A percentile compares a stretch with the other conserved stretches of the same genome.
Conservation (phyloP, 1,140 invertebrate species). For the Cyrtorhinus lividipennis region DNA sequence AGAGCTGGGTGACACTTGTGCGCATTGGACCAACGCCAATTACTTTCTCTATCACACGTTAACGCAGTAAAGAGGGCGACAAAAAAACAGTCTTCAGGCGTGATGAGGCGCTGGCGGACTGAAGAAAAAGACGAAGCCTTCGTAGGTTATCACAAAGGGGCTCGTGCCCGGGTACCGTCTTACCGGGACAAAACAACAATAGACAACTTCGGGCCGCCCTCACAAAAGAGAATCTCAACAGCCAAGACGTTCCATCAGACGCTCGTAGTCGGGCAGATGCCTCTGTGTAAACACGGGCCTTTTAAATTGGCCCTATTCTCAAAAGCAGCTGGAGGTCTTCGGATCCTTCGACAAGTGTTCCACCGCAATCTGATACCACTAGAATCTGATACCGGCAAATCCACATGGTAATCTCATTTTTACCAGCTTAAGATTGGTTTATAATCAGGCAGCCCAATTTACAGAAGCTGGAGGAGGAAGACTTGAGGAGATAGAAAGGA, state of each 20-base stretch:
- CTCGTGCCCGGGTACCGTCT: constrained; percentile 4
- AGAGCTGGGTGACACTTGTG: no score
- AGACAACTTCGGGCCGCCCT: no score
- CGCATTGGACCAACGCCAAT: no score
- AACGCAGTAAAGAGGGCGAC: no score
- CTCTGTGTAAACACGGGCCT: constrained; percentile 1
- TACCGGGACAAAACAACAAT: no score
- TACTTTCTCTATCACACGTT: no score
- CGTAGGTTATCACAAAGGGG: neutral
- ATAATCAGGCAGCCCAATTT: neutral
- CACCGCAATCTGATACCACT: neutral
- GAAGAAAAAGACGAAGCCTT: no score
- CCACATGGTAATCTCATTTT: neutral
- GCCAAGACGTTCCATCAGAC: neutral
- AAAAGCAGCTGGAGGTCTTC: neutral
- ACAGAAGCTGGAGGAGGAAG: no score
- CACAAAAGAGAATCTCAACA: neutral
- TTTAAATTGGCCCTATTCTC: neutral
- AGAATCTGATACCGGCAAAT: neutral
- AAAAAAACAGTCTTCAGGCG: no score
- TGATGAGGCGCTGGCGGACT: neutral
- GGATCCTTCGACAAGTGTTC: neutral
- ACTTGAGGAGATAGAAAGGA: no score
- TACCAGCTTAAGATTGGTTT: neutral
- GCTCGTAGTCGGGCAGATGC: neutral